Base-by-base conservation (phyloP, 2,797 vertebrate species). In the Carcharodon carcharias region DNA sequence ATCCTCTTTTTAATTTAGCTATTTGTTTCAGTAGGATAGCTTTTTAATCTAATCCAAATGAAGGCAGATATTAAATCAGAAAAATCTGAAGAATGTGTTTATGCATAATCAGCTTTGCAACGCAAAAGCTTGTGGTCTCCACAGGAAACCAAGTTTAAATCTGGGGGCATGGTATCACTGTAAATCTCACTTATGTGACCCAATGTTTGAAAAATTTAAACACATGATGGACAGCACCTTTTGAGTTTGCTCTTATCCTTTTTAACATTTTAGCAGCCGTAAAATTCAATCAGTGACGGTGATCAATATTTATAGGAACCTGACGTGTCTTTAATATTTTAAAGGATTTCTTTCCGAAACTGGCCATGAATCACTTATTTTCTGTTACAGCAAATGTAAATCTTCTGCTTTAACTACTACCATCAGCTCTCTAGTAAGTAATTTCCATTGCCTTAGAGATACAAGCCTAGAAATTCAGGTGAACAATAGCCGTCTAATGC, bases 31-130 rank as follows among this genome's bases (percentile, higher is more conserved):
- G 96, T 96, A 96, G 0, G 61, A 97, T 97, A 97, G 97, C 96
- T 97, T 97, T 97, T 97, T 98, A 98, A 98, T 97, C 97, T 97
- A 96, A 97, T 97, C 97, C 98, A 98, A 97, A 98, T 96, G 96
- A 96, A 96, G 97, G 96, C 96, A 96, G 96, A 1, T 97, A 97
- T 96, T 97, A 97, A 96, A 96, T 95, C 95, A 95, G 54, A 96
- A 85, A 96, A 96, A 97, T 0, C 96, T 0, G 0, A 96, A 96
- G 97, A 97, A 97, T 97, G 97, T 97, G 97, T 97, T 97, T 97
- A 97, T 97, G 96, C 73, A 0, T 9, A 58, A 97, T 96, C 95
- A 50, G 94, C 94, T 96, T 97, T 96, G 96, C 96, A 96, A 96
- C 96, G 96, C 97, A 14, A 97, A 97, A 97, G 97, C 97, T 96